These are phyloP conservation scores for Sacculina carcini DNA, from an alignment of 2,888 invertebrate genomes.

Conservation along the genomic window DNA sequence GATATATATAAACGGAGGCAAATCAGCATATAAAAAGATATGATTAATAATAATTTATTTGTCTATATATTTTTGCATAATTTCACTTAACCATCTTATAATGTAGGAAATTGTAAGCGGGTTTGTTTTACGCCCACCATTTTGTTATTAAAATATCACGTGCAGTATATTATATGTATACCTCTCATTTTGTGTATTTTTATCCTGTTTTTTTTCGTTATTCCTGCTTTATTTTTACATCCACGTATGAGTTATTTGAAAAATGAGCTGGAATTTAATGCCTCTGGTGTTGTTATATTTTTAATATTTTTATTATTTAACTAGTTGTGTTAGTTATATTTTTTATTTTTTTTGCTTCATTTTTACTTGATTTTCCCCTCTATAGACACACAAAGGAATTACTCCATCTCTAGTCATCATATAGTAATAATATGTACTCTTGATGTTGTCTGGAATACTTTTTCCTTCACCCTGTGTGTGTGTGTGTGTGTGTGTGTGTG, in stretches of 20 bases:
- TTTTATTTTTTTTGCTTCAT: neutral
- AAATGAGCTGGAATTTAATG: neutral
- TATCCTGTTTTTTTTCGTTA: constrained; percentile 3
- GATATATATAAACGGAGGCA: no score
- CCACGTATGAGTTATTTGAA: neutral
- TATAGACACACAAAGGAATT: no score
- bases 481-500: neutral
- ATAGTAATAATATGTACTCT: neutral
- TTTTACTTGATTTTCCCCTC: neutral
- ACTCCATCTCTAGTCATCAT: neutral
- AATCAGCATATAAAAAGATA: no score
- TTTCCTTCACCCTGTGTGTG: neutral
- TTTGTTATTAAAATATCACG: no score
- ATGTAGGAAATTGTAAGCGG: no score
- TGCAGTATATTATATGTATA: no score
- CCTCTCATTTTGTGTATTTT: no score
- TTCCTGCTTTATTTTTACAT: neutral
- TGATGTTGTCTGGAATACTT: neutral
- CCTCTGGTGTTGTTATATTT: neutral
- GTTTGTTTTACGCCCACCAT: no score
- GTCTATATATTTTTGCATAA: no score
- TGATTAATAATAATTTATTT: no score
- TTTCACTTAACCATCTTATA: no score
- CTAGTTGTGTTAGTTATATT: neutral
- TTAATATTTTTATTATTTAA: neutral